A percentile compares a stretch with the other conserved stretches of the same genome.
Evolutionary conservation across 35 echinoderm and acorn worm genomes (phyloP).

Genomic region (Heliocidaris erythrogramma): DNA sequence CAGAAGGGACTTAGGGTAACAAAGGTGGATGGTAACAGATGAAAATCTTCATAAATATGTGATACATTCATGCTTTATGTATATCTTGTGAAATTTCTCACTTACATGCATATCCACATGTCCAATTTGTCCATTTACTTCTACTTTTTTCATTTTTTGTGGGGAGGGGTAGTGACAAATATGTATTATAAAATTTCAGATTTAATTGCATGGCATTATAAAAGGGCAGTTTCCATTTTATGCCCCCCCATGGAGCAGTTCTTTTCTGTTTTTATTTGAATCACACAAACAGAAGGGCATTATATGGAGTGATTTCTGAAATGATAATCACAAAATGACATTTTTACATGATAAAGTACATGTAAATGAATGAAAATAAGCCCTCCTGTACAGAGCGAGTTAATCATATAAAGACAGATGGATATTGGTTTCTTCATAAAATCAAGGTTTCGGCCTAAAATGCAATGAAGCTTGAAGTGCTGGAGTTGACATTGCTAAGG

Average conservation of each 20-base stretch:
- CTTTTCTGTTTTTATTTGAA: too few species aligned
- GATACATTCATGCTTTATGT: neutral
- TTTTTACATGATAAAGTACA: neutral
- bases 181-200: too few species aligned
- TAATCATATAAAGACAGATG: neutral
- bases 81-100: neutral
- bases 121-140: too few species aligned
- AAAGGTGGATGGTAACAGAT: neutral
- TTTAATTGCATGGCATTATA: too few species aligned
- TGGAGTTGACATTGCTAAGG: conserved; percentile 34
- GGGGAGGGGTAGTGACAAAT: too few species aligned
- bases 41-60: neutral
- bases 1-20: neutral
- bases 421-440: neutral
- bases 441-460: neutral
- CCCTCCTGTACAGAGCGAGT: neutral
- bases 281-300: too few species aligned
- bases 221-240: too few species aligned
- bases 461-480: neutral
- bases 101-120: neutral
- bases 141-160: too few species aligned
- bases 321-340: neutral
- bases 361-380: neutral
- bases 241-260: too few species aligned
- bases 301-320: neutral